Conservation (phyloP, 2,797 vertebrate species). For the Melanotaenia nigrans region DNA sequence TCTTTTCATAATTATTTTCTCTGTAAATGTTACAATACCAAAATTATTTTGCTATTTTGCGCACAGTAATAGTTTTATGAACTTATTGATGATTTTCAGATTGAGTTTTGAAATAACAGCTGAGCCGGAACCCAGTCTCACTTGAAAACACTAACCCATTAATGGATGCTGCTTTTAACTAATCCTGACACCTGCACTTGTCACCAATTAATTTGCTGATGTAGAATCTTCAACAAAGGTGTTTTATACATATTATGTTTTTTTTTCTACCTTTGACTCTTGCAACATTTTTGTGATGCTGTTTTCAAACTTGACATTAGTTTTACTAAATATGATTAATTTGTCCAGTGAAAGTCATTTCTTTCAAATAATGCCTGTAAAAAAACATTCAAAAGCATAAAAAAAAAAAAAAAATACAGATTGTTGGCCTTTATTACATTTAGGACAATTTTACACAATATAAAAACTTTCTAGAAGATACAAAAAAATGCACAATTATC, state of each 20-base stretch:
- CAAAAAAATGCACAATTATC: neutral
- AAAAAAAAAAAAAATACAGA: neutral
- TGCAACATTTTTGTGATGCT: neutral
- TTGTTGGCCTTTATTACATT: neutral
- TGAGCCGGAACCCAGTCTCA: neutral
- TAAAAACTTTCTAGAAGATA: neutral
- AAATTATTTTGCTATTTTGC: neutral
- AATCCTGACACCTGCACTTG: neutral
- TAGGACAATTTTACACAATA: neutral
- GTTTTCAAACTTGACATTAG: neutral
- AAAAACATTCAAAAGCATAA: neutral
- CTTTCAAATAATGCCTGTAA: neutral
- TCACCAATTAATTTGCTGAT: neutral
- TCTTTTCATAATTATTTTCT: too few species aligned
- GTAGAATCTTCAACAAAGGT: neutral
- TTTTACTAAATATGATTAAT: neutral
- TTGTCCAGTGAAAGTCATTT: neutral
- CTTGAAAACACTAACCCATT: neutral
- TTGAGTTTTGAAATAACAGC: too few species aligned
- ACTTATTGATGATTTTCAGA: neutral
- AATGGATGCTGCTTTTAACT: neutral
- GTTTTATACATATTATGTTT: neutral
- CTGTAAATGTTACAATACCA: neutral
- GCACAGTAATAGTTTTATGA: neutral
- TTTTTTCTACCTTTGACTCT: neutral